Percentiles rank a stretch among this genome's conserved stretches.
Conservation (phyloP, 2,113 vertebrate genomes). For the Chaetodon auriga region DNA sequence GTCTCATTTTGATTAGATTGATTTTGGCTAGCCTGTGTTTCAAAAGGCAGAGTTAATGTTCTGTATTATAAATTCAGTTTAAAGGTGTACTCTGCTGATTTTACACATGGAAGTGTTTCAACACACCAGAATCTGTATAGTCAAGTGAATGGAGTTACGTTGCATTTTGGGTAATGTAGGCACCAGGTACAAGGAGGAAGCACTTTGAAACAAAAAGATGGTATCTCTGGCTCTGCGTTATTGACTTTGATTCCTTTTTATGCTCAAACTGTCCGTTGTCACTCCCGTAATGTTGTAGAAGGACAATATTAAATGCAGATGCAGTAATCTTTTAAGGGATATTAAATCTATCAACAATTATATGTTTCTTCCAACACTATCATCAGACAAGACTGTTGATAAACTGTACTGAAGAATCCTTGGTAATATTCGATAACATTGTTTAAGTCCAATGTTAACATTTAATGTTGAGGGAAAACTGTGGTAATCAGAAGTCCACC, state of each 20-base stretch:
- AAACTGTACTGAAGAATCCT: no score
- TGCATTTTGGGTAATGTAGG: no score
- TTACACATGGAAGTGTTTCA: not conserved
- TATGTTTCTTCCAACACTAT: not conserved
- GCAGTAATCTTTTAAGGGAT: no score
- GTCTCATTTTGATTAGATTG: not conserved
- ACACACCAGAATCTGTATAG: not conserved
- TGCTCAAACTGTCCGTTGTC: no score
- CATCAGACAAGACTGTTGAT: no score
- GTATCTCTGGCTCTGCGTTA: not conserved
- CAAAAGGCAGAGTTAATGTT: not conserved
- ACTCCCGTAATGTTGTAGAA: not conserved
- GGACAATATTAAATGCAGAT: not conserved
- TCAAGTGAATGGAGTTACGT: not conserved
- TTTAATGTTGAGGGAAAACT: not conserved
- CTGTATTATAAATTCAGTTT: not conserved
- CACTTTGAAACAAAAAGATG: not conserved
- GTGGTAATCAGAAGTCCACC: not conserved
- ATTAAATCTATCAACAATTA: not conserved
- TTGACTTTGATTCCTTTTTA: not conserved
- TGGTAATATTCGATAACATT: no score
- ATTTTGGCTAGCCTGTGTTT: not conserved
- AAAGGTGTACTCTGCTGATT: not conserved
- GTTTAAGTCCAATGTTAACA: no score
- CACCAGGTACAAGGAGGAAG: no score